Evolutionary conservation across 2,113 vertebrate species (phyloP).

Genomic region (Abramis brama): DNA sequence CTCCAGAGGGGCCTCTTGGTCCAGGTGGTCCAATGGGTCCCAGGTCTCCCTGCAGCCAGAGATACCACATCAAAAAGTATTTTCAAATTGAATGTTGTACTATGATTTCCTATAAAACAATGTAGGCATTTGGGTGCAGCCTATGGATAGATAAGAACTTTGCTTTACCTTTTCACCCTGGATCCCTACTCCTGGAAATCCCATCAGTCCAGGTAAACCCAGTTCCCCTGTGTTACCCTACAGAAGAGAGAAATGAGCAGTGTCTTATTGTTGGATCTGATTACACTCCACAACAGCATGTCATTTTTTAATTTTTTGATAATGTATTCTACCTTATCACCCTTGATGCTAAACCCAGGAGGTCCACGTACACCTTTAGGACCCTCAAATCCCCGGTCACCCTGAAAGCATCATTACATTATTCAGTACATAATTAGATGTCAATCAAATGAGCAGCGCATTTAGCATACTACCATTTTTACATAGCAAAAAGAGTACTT

Average conservation of each 20-base stretch:
- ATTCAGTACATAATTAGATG: background rate
- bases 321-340: constrained; percentile 79
- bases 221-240: constrained; percentile 79
- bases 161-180: constrained; percentile 77
- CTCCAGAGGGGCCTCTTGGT: constrained; percentile 70
- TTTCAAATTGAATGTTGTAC: background rate
- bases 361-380: constrained; percentile 74
- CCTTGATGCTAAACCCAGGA: constrained; percentile 78
- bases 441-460: too few relatives aligned
- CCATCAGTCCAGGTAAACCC: constrained; percentile 69
- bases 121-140: background rate
- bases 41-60: constrained; percentile 67
- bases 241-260: constrained; percentile 21
- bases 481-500: too few relatives aligned
- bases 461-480: too few relatives aligned
- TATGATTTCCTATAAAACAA: background rate
- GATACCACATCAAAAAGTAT: background rate
- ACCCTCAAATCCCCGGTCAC: constrained; percentile 83
- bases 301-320: background rate
- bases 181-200: constrained; percentile 70
- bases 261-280: background rate
- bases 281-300: background rate
- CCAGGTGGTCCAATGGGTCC: constrained; percentile 72
- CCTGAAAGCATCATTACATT: constrained; percentile 69
- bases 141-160: background rate